A percentile compares a stretch with the other conserved stretches of the same genome.
These are phyloP conservation scores for Phymorhynchus buccinoides DNA, from an alignment of 1,140 invertebrate genomes.

Conservation along the genomic window DNA sequence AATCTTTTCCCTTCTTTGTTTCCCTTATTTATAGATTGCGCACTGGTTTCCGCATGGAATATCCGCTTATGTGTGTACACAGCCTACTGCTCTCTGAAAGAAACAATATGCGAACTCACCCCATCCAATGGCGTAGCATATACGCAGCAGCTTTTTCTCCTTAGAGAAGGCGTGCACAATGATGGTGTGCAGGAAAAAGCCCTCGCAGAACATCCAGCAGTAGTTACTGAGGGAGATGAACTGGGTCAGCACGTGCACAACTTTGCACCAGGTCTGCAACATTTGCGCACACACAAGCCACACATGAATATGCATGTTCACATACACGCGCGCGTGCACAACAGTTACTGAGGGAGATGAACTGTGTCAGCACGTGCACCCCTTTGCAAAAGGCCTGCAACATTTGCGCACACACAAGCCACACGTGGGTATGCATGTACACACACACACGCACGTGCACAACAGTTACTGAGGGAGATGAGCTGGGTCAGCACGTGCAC, in stretches of 20 bases:
- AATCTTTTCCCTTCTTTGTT: too few species aligned
- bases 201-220: constrained; percentile 84
- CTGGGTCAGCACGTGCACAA: constrained; percentile 87
- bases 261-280: constrained; percentile 83
- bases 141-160: constrained; percentile 86
- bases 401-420: too few species aligned
- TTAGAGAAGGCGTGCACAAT: constrained; percentile 92
- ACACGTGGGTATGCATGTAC: too few species aligned
- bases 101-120: too few species aligned
- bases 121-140: constrained; percentile 90
- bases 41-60: too few species aligned
- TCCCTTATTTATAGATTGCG: too few species aligned
- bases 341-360: constrained; percentile 92
- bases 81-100: too few species aligned
- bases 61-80: too few species aligned
- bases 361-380: constrained; percentile 88
- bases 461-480: constrained; percentile 92
- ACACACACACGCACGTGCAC: constrained; percentile 60
- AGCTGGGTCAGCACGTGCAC: constrained; percentile 90
- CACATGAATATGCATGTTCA: not conserved
- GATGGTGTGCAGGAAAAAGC: constrained; percentile 93
- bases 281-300: not conserved
- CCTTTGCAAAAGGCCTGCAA: constrained; percentile 84
- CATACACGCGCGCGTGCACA: constrained; percentile 70
- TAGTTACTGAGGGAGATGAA: constrained; percentile 94